Evolutionary conservation across 2,888 invertebrate genomes (phyloP).

Genomic region (Meandrusa payeni): DNA sequence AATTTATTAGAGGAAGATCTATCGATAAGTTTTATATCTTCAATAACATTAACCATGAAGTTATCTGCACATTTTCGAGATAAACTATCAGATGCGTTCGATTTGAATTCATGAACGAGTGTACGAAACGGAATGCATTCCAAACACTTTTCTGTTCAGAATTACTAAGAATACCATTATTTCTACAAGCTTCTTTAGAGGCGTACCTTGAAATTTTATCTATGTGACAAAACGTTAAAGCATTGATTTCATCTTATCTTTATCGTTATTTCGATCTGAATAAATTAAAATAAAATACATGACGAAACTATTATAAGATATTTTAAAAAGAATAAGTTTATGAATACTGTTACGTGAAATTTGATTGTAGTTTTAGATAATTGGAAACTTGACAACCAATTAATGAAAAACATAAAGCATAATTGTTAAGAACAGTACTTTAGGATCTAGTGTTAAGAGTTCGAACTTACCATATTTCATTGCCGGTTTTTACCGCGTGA

Average conservation of each 20-base stretch:
- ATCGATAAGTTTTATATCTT: conserved; percentile 5
- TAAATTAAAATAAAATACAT: conserved; percentile 29
- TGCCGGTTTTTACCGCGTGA: no score
- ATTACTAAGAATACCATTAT: conserved; percentile 8
- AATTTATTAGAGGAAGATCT: no score
- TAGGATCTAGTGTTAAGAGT: no score
- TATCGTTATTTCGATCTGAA: conserved; percentile 13
- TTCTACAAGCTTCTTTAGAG: conserved; percentile 1
- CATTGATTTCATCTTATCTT: conserved; percentile 16
- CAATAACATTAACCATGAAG: conserved; percentile 11
- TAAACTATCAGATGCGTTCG: conserved; percentile 5
- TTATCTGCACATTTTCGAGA: conserved; percentile 10
- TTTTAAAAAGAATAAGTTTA: conserved; percentile 11
- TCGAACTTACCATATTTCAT: no score
- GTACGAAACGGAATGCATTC: conserved; percentile 11
- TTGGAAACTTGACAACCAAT: no score
- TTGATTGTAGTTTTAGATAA: not conserved
- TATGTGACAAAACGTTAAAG: conserved; percentile 12
- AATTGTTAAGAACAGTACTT: no score
- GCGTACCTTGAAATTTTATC: conserved; percentile 20
- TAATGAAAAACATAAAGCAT: no score
- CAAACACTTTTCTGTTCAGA: conserved; percentile 9
- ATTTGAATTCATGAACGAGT: conserved; percentile 3
- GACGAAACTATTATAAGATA: conserved; percentile 41
- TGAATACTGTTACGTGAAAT: not conserved